Base-by-base conservation (phyloP, 1,140 invertebrate genomes). In the Apis cerana region DNA sequence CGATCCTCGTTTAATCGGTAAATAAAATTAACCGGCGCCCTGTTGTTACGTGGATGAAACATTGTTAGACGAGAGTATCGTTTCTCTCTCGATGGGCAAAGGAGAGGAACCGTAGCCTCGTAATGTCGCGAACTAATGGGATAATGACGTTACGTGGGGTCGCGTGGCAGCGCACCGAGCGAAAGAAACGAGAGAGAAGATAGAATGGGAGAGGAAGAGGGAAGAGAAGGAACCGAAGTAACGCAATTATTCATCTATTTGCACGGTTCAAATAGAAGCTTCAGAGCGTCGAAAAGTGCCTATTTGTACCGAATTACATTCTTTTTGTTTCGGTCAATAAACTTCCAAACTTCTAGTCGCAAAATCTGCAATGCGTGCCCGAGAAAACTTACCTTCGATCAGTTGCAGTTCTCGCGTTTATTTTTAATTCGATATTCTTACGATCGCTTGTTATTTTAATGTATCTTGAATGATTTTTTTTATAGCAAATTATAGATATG, bases 141-240 rank as follows among this genome's bases (percentile, higher is more conserved):
- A 90, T 92, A 91, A 92, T 89, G 85, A 90, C 81, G 86, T 90
- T 91, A 91, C 74, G 62, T 78, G 21, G 67, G 84, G 80, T 90
- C 88, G 85, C 86, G 85, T 85, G 87, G 82, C 84, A 58, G 77
- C 12, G 50, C 48, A 56, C 75, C 50, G 62, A 78, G 65, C 59
- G 67, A 52, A 70, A 65, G 54, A 76, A 61, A 62, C 21, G 21
- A 65, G 27, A 33, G 33, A 52, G 48, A 27, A 68, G 27, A 23
- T 59, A 79, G 33, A 65, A 58, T 43, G 58, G 50, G 56, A 61
- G 72, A 59, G 4, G 33, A 5, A 43, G 33, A 43, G 4, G 33
- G 33, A 43, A 0, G 33, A 43, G 33, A 43, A 81, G 61, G 59
- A 70, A 48, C 17, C 58, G 21, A 59, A 68, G 69, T 88, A 89